Evolutionary conservation across 2,797 vertebrate species (phyloP).

Genomic region (Cynopterus sphinx): DNA sequence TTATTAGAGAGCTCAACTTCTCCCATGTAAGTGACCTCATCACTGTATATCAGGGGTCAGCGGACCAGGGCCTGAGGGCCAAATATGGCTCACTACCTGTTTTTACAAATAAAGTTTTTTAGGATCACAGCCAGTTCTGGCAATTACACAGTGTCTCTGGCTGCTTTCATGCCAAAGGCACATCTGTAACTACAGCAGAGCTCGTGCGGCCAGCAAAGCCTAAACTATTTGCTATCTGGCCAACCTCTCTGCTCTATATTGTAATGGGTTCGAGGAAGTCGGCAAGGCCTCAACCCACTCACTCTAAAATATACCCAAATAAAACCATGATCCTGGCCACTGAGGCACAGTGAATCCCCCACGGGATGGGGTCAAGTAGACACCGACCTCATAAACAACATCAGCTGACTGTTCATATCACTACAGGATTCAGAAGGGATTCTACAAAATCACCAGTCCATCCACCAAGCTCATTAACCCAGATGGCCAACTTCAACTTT

Average conservation of each 20-base stretch:
- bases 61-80: not conserved
- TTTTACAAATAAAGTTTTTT: not conserved
- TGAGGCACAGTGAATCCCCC: not conserved
- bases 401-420: not conserved
- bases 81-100: not conserved
- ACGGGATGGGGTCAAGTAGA: not conserved
- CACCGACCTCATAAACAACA: not conserved
- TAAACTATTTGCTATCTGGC: not conserved
- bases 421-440: not conserved
- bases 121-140: not conserved
- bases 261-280: not conserved
- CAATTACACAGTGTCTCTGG: not conserved
- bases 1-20: not conserved
- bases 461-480: not conserved
- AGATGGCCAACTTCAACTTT: not conserved
- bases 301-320: not conserved
- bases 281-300: not conserved
- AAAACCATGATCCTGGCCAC: not conserved
- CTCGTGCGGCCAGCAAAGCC: not conserved
- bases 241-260: not conserved
- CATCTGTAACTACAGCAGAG: not conserved
- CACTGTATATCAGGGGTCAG: not conserved
- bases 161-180: not conserved
- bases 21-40: not conserved
- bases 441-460: not conserved